Base-by-base conservation (phyloP, 2,888 invertebrate species). In the Amiota communis region DNA sequence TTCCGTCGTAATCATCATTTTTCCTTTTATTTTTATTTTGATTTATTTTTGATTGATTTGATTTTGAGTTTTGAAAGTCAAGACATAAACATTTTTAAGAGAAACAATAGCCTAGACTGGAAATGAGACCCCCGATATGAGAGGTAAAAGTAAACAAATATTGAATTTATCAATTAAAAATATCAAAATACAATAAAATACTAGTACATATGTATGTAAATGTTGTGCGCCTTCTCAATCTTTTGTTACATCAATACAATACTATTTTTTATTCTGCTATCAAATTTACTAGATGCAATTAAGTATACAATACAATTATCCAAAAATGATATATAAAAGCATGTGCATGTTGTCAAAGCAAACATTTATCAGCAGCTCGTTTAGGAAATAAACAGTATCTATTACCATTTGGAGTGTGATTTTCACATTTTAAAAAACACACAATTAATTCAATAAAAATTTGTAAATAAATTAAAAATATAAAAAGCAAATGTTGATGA, bases 361-460 rank as follows among this genome's bases (percentile, higher is more conserved):
- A 75, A 74, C 77, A 75, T 83, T 78, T 79, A 85, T 84, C 84
- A 84, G 82, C 83, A 84, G 83, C 83, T 82, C 85, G 75, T 84
- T n/a, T 82, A 36, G 36, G 36, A 85, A 85, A 75, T 75, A 79
- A 78, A 36, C 83, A n/a, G 82, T 85, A 84, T 72, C 82, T 83
- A 83, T 85, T 83, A 9, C 2, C 8, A 57, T 10, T 11, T 20
- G 23, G 11, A 48, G 65, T 36, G 47, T 15, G n/a, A 65, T n/a
- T 65, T 48, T 65, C 15, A 57, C 59, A 9, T 6, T 11, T 6
- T 68, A 23, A 51, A 68, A 68, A n/a, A 53, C 23, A 23, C 2
- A 36, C 46, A 56, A n/a, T n/a, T 68, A 53, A 73, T 73, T 65
- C 68, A 72, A 53, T 71, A 64, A 36, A 64, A 75, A 70, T 20